A percentile compares a stretch with the other conserved stretches of the same genome.
Conservation (phyloP, 2,797 vertebrate species). For the Acanthiza pusilla region DNA sequence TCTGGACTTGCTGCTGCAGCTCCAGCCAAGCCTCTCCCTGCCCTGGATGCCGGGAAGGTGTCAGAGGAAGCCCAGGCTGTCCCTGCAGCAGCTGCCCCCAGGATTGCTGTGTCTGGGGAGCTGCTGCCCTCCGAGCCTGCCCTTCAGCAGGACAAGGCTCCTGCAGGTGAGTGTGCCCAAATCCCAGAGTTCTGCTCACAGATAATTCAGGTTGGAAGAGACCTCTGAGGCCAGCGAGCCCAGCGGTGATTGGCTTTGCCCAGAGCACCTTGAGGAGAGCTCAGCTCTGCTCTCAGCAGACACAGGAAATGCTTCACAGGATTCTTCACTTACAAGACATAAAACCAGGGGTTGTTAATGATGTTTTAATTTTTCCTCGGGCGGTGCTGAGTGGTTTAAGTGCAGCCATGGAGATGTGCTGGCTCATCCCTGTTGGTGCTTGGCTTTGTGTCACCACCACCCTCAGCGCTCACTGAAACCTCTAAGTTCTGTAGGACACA, state of each 20-base stretch:
- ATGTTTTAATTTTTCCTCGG: fast-evolving
- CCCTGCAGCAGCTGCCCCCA: neutral
- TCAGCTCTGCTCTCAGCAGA: neutral
- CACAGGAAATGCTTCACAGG: fast-evolving
- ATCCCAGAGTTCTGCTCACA: fast-evolving
- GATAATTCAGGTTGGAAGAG: fast-evolving
- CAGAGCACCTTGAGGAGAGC: neutral
- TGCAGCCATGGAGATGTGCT: neutral
- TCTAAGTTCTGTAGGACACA: neutral
- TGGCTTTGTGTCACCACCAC: neutral
- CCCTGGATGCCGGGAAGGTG: neutral
- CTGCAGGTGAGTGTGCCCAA: conserved; percentile 22
- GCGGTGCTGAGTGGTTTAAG: neutral
- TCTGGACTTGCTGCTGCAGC: neutral
- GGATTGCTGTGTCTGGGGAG: neutral
- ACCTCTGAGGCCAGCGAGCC: neutral
- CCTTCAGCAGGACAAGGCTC: neutral
- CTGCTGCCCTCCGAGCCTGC: neutral
- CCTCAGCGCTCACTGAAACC: neutral
- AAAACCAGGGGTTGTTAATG: fast-evolving
- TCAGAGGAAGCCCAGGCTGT: neutral
- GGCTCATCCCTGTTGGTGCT: neutral
- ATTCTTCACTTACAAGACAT: neutral
- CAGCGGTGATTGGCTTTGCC: fast-evolving
- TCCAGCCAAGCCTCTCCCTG: neutral